A percentile compares a stretch with the other conserved stretches of the same genome.
Conservation (phyloP, 1,140 invertebrate genomes). For the Temnothorax longispinosus region DNA sequence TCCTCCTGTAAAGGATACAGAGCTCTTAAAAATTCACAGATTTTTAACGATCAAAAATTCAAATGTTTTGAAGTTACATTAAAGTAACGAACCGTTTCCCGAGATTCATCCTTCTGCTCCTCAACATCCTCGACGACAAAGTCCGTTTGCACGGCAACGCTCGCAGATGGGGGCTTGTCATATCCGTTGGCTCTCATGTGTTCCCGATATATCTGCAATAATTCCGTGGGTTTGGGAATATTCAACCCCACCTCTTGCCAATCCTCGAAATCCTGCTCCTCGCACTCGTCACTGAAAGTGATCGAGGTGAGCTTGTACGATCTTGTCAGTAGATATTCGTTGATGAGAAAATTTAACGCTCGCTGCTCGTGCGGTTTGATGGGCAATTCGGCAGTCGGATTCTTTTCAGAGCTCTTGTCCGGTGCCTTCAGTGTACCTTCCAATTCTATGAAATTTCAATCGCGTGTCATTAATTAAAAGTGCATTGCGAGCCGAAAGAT, state of each 20-base stretch:
- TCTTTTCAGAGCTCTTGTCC: constrained; percentile 86
- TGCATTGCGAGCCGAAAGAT: neutral
- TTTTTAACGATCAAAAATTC: neutral
- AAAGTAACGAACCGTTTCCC: constrained; percentile 76
- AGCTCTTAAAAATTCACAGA: constrained; percentile 44
- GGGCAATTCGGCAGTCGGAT: constrained; percentile 83
- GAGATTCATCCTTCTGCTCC: constrained; percentile 83
- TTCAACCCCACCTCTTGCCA: constrained; percentile 97
- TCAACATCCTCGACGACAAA: constrained; percentile 61
- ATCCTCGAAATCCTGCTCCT: constrained; percentile 96
- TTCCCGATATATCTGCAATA: constrained; percentile 92
- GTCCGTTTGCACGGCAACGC: constrained; percentile 83
- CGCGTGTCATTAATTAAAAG: neutral
- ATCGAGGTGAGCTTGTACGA: constrained; percentile 96
- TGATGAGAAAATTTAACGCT: constrained; percentile 95
- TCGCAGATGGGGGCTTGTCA: constrained; percentile 79
- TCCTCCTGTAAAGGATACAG: constrained; percentile 82
- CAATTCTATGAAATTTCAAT: constrained; percentile 86
- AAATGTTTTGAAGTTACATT: constrained; percentile 20
- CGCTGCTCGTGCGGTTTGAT: constrained; percentile 94
- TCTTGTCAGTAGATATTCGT: constrained; percentile 93
- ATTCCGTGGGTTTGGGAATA: constrained; percentile 92
- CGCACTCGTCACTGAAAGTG: constrained; percentile 97
- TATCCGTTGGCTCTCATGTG: constrained; percentile 86
- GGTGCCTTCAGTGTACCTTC: constrained; percentile 86